Evolutionary conservation across 2,888 invertebrate genomes (phyloP).

Genomic region (Leptothorax acervorum): DNA sequence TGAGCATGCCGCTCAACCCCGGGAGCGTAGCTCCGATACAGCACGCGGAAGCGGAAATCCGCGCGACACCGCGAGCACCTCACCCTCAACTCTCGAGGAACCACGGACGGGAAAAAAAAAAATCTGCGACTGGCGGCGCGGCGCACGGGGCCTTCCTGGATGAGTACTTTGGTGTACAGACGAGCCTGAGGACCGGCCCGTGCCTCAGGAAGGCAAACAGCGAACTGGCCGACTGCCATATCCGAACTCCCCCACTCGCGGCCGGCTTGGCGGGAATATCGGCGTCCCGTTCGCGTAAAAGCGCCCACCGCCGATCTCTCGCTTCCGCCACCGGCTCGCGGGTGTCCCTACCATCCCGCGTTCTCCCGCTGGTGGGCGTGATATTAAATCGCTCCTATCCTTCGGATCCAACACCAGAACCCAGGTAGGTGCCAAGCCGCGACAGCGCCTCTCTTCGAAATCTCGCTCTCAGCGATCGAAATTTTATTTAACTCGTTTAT

Average conservation of each 20-base stretch:
- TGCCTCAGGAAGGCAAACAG: conserved; percentile 84
- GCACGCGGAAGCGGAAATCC: conserved; percentile 68
- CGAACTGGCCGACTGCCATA: conserved; percentile 85
- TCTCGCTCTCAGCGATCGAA: not conserved
- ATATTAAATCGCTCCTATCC: conserved; percentile 84
- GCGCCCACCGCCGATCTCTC: conserved; percentile 52
- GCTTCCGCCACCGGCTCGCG: conserved; percentile 36
- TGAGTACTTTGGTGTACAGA: conserved; percentile 51
- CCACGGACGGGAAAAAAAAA: conserved; percentile 35
- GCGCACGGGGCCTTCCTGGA: conserved; percentile 45
- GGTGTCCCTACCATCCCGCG: conserved; percentile 61
- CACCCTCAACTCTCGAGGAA: conserved; percentile 49
- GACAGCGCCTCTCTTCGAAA: not conserved
- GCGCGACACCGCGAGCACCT: conserved; percentile 69
- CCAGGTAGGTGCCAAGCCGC: conserved; percentile 70
- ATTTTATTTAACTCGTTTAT: not conserved
- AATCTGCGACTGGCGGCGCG: conserved; percentile 28
- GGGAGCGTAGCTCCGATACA: conserved; percentile 81
- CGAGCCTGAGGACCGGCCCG: conserved; percentile 79
- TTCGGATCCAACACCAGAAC: conserved; percentile 68
- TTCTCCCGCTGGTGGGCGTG: conserved; percentile 81
- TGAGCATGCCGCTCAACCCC: conserved; percentile 84
- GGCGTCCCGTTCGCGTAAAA: conserved; percentile 55
- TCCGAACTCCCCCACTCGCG: conserved; percentile 81
- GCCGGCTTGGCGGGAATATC: conserved; percentile 55